Percentiles rank a stretch among this genome's conserved stretches.
Conservation (phyloP, 1,140 invertebrate species). For the Mizuhopecten yessoensis region DNA sequence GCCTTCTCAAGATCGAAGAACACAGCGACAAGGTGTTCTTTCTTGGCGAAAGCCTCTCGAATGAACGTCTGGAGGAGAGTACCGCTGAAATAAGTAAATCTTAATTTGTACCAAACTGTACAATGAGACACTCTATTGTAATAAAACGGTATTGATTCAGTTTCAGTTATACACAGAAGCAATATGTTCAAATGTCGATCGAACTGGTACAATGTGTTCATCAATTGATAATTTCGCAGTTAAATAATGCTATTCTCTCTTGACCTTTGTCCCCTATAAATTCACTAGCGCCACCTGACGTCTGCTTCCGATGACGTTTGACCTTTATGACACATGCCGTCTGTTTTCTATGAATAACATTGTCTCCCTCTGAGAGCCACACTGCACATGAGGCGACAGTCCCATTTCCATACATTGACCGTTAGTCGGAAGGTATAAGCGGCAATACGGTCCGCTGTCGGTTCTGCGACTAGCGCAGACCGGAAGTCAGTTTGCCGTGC, state of each 20-base stretch:
- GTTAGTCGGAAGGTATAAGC: background rate
- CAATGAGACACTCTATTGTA: background rate
- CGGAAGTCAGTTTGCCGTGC: slow-evolving; percentile 57
- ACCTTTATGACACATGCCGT: slow-evolving; percentile 25
- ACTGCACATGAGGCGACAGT: slow-evolving; percentile 1
- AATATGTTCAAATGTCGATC: background rate
- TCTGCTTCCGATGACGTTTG: background rate
- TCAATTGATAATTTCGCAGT: background rate
- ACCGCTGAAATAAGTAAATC: background rate
- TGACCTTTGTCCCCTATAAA: slow-evolving; percentile 34
- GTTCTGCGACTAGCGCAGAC: slow-evolving; percentile 9
- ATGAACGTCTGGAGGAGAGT: too few relatives aligned
- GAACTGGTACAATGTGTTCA: too few relatives aligned
- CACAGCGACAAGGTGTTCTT: too few relatives aligned
- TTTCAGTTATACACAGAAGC: too few relatives aligned
- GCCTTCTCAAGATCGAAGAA: too few relatives aligned
- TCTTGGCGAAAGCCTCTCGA: too few relatives aligned
- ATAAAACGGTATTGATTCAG: background rate
- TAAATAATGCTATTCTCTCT: background rate
- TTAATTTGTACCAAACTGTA: background rate
- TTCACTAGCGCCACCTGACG: slow-evolving; percentile 2
- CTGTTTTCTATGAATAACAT: slow-evolving; percentile 34
- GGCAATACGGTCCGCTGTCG: slow-evolving; percentile 19
- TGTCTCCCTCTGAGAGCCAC: slow-evolving; percentile 10
- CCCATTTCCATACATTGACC: slow-evolving; percentile 37